These are phyloP conservation scores for Manis crassicaudata DNA, from an alignment of 2,797 vertebrate species.

Conservation along the genomic window DNA sequence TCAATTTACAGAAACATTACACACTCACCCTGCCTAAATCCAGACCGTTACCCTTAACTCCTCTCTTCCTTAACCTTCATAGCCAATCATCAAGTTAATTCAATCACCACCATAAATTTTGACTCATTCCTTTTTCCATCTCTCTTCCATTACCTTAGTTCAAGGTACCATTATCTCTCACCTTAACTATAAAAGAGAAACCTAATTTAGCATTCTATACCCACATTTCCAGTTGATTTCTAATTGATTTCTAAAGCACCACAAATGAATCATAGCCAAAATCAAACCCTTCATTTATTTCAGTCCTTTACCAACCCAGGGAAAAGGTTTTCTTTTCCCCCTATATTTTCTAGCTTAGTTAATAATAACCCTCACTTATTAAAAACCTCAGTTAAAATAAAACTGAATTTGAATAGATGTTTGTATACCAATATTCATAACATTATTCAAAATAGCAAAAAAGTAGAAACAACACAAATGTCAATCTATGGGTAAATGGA, in stretches of 20 bases:
- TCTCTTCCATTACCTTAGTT: not conserved
- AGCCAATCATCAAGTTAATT: not conserved
- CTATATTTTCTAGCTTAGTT: not conserved
- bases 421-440: not conserved
- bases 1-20: not conserved
- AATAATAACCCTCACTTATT: not conserved
- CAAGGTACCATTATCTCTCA: not conserved
- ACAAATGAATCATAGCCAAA: constrained; percentile 18
- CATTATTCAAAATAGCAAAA: not conserved
- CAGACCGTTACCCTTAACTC: not conserved
- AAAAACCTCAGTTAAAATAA: constrained; percentile 13
- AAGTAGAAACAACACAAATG: not conserved
- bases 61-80: not conserved
- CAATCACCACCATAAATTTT: constrained; percentile 15
- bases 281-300: constrained; percentile 3
- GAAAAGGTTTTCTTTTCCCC: not conserved
- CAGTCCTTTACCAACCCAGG: not conserved
- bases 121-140: not conserved
- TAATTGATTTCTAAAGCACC: constrained; percentile 11
- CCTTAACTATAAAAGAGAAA: not conserved
- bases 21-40: constrained; percentile 4
- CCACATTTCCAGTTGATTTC: constrained; percentile 11
- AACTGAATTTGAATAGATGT: not conserved
- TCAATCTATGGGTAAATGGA: not conserved
- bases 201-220: not conserved